Evolutionary conservation across 2,888 invertebrate species (phyloP).

Genomic region (Xanthia togata): DNA sequence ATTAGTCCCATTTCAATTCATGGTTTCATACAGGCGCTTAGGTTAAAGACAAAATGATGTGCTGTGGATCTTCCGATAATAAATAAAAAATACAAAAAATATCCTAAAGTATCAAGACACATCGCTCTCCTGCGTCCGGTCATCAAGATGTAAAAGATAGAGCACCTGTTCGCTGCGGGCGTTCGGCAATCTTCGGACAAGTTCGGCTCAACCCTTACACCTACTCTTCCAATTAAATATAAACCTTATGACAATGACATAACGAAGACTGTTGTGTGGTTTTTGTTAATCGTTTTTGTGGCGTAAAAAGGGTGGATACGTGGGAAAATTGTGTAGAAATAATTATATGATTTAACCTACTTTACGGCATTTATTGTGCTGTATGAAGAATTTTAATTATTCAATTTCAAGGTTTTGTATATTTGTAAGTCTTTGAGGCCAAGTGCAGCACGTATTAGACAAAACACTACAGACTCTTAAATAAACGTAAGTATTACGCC

Average conservation of each 20-base stretch:
- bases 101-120: constrained; percentile 75
- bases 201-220: constrained; percentile 69
- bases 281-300: constrained; percentile 34
- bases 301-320: constrained; percentile 57
- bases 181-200: constrained; percentile 74
- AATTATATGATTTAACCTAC: constrained; percentile 48
- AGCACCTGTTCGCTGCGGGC: constrained; percentile 86
- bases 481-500: not conserved
- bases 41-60: not conserved
- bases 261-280: constrained; percentile 27
- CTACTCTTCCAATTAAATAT: not conserved
- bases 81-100: not conserved
- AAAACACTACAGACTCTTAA: not conserved
- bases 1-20: not conserved
- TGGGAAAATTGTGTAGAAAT: constrained; percentile 63
- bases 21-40: not conserved
- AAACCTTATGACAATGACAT: constrained; percentile 16
- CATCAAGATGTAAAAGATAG: constrained; percentile 80
- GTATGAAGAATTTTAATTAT: constrained; percentile 6
- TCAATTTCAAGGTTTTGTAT: not conserved
- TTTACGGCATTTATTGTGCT: constrained; percentile 31
- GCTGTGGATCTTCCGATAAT: not conserved
- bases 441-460: too few species aligned
- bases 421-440: not conserved
- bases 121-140: constrained; percentile 77